Evolutionary conservation across 2,888 invertebrate genomes (phyloP), one percentile per base, ranked within the genome.

Genomic region (Meganola albula): DNA sequence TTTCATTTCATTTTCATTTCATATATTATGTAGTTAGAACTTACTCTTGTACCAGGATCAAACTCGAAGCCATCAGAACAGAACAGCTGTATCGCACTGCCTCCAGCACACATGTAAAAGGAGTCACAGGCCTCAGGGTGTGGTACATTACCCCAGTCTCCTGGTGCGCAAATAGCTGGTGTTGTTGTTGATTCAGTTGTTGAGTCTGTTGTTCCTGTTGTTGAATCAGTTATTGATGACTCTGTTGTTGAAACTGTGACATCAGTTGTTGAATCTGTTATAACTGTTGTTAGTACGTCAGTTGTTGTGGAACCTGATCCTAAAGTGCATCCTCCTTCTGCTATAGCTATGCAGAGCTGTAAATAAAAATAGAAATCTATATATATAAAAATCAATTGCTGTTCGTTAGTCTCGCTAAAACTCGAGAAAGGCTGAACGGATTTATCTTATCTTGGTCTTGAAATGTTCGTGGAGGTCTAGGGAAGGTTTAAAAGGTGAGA

Each of bases 31-130:
- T 16, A 16, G 16, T 24, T 4, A n/a, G 10, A 12, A 16, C 21
- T 12, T 16, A 48, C 48, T 10, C 0, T 22, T 2, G 8, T 1
- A 1, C 20, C 14, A 1, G 47, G 44, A 30, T 64, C 54, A 12
- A 55, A 71, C 30, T 71, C 67, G 3, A 48, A 55, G 2, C 63
- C 64, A 1, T 40, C 36, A 1, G 43, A 44, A 27, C 71, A 70
- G 22, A 31, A 47, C 6, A 63, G 30, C 5, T 41, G 52, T n/a
- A 59, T 44, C 0, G 53, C 40, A 2, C 23, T 34, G 1, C 66
- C 69, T 1, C 44, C 58, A 0, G 49, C 34, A 24, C 72, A 72
- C 45, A 59, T 44, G 24, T 53, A 51, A 25, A 48, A 51, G 2
- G 40, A 37, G 10, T 40, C 18, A 24, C 51, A 51, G 1, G 16